These are phyloP conservation scores for Zoanthus sociatus DNA, from an alignment of 92 coral and sea anemone species.

Conservation along the genomic window DNA sequence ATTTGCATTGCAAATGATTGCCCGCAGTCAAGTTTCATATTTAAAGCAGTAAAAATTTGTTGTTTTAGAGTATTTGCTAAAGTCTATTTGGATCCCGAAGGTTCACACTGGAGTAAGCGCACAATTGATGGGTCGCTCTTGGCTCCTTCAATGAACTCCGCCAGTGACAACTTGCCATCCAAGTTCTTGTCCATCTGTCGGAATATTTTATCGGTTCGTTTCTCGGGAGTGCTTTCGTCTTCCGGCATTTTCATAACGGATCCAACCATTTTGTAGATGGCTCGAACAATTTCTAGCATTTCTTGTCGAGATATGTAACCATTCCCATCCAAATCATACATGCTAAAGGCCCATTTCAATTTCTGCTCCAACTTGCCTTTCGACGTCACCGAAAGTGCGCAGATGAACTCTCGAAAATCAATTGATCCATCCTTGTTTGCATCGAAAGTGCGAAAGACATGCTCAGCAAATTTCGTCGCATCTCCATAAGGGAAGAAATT, in stretches of 20 bases:
- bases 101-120: slow-evolving; percentile 93
- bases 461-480: slow-evolving; percentile 98
- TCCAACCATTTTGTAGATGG: slow-evolving; percentile 99
- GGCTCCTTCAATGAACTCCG: slow-evolving; percentile 98
- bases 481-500: slow-evolving; percentile 98
- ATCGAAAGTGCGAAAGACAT: slow-evolving; percentile 97
- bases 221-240: slow-evolving; percentile 97
- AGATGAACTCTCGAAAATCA: slow-evolving; percentile 98
- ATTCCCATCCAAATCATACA: slow-evolving; percentile 96
- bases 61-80: neutral
- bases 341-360: slow-evolving; percentile 98
- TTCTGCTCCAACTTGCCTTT: slow-evolving; percentile 96
- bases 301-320: slow-evolving; percentile 88
- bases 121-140: slow-evolving; percentile 98
- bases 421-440: slow-evolving; percentile 83
- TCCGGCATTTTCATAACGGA: slow-evolving; percentile 98
- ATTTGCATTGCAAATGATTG: neutral
- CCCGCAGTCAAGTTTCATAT: neutral
- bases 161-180: slow-evolving; percentile 90
- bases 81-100: slow-evolving; percentile 53
- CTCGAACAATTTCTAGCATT: slow-evolving; percentile 95
- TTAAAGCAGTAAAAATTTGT: neutral
- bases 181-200: slow-evolving; percentile 94
- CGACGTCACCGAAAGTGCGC: slow-evolving; percentile 99
- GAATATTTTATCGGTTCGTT: slow-evolving; percentile 95